Evolutionary conservation across 1,140 invertebrate genomes (phyloP).

Genomic region (Bradysia coprophila): DNA sequence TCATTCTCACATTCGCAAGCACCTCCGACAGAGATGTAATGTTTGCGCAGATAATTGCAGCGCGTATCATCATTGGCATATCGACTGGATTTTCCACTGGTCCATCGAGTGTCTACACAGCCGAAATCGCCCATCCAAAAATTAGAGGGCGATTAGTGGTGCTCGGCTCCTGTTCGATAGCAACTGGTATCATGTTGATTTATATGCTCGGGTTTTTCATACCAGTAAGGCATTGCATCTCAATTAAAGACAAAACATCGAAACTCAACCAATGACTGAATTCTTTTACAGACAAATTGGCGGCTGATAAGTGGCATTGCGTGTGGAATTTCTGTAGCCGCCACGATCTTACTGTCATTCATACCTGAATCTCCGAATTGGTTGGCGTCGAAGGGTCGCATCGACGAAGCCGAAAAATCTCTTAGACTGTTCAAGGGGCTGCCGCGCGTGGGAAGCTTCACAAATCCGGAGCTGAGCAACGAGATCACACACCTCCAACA

Average conservation of each 20-base stretch:
- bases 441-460: constrained; percentile 10
- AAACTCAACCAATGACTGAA: background rate
- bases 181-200: constrained; percentile 35
- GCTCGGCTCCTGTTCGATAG: constrained; percentile 37
- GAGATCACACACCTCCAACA: constrained; percentile 3
- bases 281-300: constrained; percentile 30
- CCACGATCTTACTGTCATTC: constrained; percentile 28
- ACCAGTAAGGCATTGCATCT: constrained; percentile 28
- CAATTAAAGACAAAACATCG: background rate
- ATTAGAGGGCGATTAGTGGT: constrained; percentile 36
- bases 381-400: constrained; percentile 31
- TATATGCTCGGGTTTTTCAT: constrained; percentile 38
- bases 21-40: constrained; percentile 11
- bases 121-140: constrained; percentile 33
- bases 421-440: constrained; percentile 34
- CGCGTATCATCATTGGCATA: constrained; percentile 22
- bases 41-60: constrained; percentile 17
- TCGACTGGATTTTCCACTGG: constrained; percentile 36
- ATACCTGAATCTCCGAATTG: constrained; percentile 47
- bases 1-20: constrained; percentile 14
- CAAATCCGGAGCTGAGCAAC: constrained; percentile 1
- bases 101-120: constrained; percentile 39
- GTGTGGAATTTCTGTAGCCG: constrained; percentile 28
- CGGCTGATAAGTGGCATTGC: constrained; percentile 39
- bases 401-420: constrained; percentile 30